phyloP scores from a whole-genome alignment of 1,140 invertebrate genomes.

The Magallana gigas region DNA sequence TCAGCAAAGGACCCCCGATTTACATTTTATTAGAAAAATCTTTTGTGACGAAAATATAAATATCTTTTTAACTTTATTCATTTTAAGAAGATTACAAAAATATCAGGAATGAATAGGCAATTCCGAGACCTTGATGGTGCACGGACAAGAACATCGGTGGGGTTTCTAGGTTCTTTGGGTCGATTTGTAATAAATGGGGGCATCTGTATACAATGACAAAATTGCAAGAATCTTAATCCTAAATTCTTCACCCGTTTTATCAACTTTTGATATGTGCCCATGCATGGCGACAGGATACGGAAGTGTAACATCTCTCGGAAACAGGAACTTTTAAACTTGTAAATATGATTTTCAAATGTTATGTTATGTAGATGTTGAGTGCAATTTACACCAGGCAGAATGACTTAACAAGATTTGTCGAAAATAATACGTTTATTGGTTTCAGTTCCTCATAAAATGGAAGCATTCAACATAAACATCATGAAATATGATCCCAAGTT shows the following conservation, averaged over 20 bases:
- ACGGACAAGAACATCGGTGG: not conserved
- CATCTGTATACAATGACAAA: not conserved
- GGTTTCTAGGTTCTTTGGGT: not conserved
- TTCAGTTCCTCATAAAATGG: not conserved
- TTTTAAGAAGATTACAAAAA: conserved; percentile 25
- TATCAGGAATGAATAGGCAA: conserved; percentile 21
- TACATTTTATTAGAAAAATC: conserved; percentile 34
- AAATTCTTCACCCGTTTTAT: no score
- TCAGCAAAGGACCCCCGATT: not conserved
- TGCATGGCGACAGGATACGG: no score
- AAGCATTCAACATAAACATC: conserved; percentile 1
- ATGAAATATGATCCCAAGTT: not conserved
- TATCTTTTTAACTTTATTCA: conserved; percentile 35
- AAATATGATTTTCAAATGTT: no score
- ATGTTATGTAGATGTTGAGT: no score
- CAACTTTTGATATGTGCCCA: no score
- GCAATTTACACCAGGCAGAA: no score
- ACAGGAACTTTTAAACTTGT: no score
- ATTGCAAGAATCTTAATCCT: not conserved
- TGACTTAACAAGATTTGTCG: no score
- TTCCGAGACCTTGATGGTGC: not conserved
- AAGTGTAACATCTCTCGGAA: no score
- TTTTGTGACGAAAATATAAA: conserved; percentile 31
- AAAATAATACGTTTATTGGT: not conserved
- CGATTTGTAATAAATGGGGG: not conserved